phyloP scores from a whole-genome alignment of 2,888 invertebrate species.

The Octodonta nipae region DNA sequence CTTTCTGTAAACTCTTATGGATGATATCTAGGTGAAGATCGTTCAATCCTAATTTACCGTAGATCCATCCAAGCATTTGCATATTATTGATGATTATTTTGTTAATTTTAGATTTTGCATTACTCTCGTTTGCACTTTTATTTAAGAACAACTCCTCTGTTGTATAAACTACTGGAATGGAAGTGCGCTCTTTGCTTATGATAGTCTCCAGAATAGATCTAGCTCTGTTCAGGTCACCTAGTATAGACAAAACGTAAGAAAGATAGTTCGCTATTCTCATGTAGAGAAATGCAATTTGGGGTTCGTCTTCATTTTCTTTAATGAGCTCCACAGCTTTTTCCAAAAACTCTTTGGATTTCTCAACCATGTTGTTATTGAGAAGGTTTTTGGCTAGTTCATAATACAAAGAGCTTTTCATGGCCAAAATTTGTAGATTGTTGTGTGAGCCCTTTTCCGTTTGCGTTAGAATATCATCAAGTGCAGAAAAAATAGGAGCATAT shows the following conservation, averaged over 20 bases:
- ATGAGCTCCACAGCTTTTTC: constrained; percentile 25
- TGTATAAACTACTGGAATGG: constrained; percentile 25
- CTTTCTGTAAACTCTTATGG: constrained; percentile 43
- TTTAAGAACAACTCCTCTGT: constrained; percentile 42
- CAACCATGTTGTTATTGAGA: constrained; percentile 20
- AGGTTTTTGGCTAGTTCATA: constrained; percentile 32
- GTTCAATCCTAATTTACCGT: constrained; percentile 42
- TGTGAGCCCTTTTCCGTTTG: constrained; percentile 11
- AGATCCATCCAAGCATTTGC: constrained; percentile 48
- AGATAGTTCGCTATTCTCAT: constrained; percentile 45
- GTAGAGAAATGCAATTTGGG: constrained; percentile 36
- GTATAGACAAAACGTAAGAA: constrained; percentile 43
- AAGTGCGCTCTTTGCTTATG: constrained; percentile 24
- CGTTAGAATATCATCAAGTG: constrained; percentile 17
- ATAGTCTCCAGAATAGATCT: constrained; percentile 40
- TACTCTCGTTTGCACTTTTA: constrained; percentile 25
- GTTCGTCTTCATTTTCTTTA: constrained; percentile 18
- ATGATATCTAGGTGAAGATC: constrained; percentile 42
- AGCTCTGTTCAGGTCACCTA: constrained; percentile 38
- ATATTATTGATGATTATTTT: constrained; percentile 47
- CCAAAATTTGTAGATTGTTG: constrained; percentile 22
- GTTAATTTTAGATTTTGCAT: constrained; percentile 30
- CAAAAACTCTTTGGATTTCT: constrained; percentile 21
- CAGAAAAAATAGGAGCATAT: constrained; percentile 14
- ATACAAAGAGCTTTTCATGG: constrained; percentile 29